Evolutionary conservation across 2,797 vertebrate genomes (phyloP), one percentile per base, ranked within the genome.

Genomic region (Megaceryle alcyon): DNA sequence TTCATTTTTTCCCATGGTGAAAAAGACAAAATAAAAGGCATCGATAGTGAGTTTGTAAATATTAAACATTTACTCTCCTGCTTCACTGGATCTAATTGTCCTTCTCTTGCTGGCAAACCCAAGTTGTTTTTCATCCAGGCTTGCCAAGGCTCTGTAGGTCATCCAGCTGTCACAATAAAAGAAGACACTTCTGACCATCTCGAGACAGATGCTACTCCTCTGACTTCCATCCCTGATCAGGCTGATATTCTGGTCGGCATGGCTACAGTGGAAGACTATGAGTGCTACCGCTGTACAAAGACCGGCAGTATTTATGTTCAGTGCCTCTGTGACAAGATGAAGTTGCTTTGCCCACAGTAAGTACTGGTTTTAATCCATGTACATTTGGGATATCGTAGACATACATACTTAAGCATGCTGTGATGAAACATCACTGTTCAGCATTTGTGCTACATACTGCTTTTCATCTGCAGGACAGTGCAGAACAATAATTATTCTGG

Each of bases 91-190:
- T 91, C 73, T 54, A 94, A 94, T 7, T 97, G 95, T 94, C 91
- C 72, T 76, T 91, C 94, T 78, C 95, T 97, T 54, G 92, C 80
- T 94, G 95, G 91, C n/a, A 97, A 97, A 90, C 97, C 96, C 86
- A 97, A 97, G 75, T 71, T 97, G 75, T 97, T 97, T 92, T 93
- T 97, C 73, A 96, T 97, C 82, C 97, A 97, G 90, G 96, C 96
- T 77, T 97, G 97, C 85, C 97, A 97, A 92, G 96, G 95, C 54
- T 63, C 6, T 78, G 26, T 2, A 44, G 11, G 2, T 51, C 95
- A 97, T 31, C 90, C 61, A n/a, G n/a, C 48, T 90, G 90, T 97
- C 65, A n/a, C 18, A 77, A 5, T 93, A 49, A 20, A 90, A 80
- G 10, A 90, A 43, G 90, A 94, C 61, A 68, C 17, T 49, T 56